Evolutionary conservation across 2,113 vertebrate genomes (phyloP).

Genomic region (Struthidea cinerea): DNA sequence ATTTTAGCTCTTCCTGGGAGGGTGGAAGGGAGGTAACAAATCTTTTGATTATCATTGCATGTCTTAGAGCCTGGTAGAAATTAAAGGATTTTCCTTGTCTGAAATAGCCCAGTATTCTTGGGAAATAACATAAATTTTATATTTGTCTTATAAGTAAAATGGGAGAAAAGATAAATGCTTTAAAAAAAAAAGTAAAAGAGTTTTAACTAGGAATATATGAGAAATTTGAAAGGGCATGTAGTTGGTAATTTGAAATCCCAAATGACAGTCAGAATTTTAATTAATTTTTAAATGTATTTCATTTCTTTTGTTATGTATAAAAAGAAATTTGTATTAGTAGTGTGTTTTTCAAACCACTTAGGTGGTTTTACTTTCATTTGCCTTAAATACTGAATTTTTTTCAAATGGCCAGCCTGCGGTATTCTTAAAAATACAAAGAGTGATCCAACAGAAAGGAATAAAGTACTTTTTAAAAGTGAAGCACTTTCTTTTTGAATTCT

Average conservation of each 20-base stretch:
- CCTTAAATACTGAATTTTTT: neutral
- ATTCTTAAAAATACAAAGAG: neutral
- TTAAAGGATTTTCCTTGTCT: neutral
- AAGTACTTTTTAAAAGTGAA: neutral
- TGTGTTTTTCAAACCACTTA: neutral
- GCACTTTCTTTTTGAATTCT: neutral
- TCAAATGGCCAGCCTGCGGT: neutral
- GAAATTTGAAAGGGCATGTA: neutral
- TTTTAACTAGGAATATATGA: neutral
- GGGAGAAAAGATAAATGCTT: neutral
- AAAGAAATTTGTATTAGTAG: neutral
- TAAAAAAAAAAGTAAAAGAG: neutral
- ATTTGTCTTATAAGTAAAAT: neutral
- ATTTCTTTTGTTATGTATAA: neutral
- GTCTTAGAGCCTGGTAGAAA: neutral
- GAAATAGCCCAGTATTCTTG: neutral
- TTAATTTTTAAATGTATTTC: neutral
- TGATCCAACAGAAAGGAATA: neutral
- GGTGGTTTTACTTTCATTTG: neutral
- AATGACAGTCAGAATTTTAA: neutral
- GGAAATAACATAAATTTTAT: neutral
- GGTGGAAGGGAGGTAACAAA: neutral
- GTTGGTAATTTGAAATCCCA: neutral
- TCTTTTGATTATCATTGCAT: neutral
- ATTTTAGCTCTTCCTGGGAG: neutral